Conservation (phyloP, 2,888 invertebrate genomes). For the Parasteatoda lunata region DNA sequence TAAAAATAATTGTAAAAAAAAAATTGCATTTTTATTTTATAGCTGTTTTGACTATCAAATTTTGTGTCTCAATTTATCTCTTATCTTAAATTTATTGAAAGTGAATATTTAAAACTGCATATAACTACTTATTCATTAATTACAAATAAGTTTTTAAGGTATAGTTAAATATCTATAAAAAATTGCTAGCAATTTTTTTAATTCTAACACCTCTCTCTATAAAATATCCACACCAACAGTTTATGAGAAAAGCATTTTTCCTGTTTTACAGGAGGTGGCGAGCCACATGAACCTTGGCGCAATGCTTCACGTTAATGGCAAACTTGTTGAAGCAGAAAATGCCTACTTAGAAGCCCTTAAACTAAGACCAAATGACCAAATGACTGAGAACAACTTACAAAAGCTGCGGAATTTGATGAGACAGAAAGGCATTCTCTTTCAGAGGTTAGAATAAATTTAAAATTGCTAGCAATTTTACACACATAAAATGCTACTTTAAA, state of each 20-base stretch:
- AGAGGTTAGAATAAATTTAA: constrained; percentile 33
- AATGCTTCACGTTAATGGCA: constrained; percentile 93
- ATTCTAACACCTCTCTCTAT: background rate
- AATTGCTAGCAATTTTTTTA: constrained; percentile 4
- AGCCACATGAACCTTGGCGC: constrained; percentile 96
- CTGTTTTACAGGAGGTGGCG: constrained; percentile 82
- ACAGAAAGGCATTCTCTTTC: constrained; percentile 43
- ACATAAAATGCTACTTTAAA: background rate
- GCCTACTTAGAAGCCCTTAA: constrained; percentile 90
- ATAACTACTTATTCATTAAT: too few relatives aligned
- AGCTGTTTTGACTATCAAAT: too few relatives aligned
- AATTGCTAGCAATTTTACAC: constrained; percentile 31
- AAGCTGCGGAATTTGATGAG: constrained; percentile 79
- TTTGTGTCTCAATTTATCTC: too few relatives aligned
- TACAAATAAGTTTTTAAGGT: too few relatives aligned
- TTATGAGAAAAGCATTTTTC: background rate
- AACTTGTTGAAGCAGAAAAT: constrained; percentile 88
- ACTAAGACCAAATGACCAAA: constrained; percentile 89
- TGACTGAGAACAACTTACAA: constrained; percentile 91
- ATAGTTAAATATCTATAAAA: too few relatives aligned
- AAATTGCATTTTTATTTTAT: too few relatives aligned
- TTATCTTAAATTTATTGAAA: too few relatives aligned
- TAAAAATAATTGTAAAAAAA: too few relatives aligned
- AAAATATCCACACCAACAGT: background rate
- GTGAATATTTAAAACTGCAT: too few relatives aligned